Conservation (phyloP, 1,140 invertebrate genomes). For the Drosophila cardini region DNA sequence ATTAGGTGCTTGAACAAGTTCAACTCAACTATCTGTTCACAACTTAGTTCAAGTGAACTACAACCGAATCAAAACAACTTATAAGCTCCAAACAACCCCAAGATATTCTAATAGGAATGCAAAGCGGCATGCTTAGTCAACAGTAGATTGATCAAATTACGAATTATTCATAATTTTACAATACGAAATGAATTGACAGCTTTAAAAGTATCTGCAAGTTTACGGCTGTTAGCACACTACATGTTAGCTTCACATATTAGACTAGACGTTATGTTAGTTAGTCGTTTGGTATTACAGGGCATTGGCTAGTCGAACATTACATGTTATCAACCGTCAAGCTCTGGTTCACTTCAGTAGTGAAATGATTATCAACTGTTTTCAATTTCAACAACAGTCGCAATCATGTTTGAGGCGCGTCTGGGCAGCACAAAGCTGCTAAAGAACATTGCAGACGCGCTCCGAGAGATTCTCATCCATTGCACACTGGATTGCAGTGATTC, state of each 20-base stretch:
- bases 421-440: constrained; percentile 95
- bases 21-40: neutral
- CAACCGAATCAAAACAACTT: too few relatives aligned
- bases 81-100: too few relatives aligned
- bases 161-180: too few relatives aligned
- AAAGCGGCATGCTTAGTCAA: too few relatives aligned
- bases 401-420: constrained; percentile 98
- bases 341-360: constrained; percentile 35
- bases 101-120: too few relatives aligned
- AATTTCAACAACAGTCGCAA: constrained; percentile 34
- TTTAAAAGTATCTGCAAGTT: too few relatives aligned
- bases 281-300: neutral
- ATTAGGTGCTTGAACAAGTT: too few relatives aligned
- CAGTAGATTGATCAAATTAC: too few relatives aligned
- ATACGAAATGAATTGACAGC: too few relatives aligned
- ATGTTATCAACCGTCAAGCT: neutral
- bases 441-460: constrained; percentile 98
- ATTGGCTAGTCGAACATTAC: neutral
- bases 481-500: constrained; percentile 98
- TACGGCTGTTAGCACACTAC: too few relatives aligned
- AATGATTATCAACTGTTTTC: neutral
- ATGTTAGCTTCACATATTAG: too few relatives aligned
- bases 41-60: neutral
- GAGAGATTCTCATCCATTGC: constrained; percentile 97
- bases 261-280: too few relatives aligned